These are phyloP conservation scores for Macroglossus sobrinus DNA, from an alignment of 2,113 vertebrate species.

Conservation along the genomic window DNA sequence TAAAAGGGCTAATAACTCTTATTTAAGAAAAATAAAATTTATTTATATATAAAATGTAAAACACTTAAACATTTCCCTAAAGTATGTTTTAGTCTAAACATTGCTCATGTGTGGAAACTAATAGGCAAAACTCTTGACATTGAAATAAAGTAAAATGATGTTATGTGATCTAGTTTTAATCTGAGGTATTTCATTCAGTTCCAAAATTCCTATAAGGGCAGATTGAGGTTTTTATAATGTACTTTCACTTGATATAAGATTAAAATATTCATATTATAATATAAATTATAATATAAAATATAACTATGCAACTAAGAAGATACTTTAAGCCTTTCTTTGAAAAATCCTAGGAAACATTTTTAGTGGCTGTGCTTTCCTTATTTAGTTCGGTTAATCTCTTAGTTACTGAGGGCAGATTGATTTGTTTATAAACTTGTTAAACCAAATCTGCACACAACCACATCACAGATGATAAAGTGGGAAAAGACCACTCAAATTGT, in stretches of 20 bases:
- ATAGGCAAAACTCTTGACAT: not conserved
- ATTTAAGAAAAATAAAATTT: conserved; percentile 39
- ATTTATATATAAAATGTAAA: conserved; percentile 20
- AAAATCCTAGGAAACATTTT: conserved; percentile 8
- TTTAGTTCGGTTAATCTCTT: conserved; percentile 53
- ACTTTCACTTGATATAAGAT: not conserved
- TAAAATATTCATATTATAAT: not conserved
- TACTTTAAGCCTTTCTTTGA: conserved; percentile 55
- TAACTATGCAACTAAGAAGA: not conserved
- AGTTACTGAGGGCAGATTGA: conserved; percentile 55
- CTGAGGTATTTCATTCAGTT: not conserved
- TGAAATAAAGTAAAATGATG: conserved; percentile 6
- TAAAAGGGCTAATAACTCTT: conserved; percentile 1
- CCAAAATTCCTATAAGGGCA: not conserved
- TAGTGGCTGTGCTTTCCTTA: conserved; percentile 16
- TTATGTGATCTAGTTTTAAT: not conserved
- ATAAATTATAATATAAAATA: not conserved
- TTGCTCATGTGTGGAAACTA: conserved; percentile 4
- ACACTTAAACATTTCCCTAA: conserved; percentile 15
- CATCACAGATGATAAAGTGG: conserved; percentile 65
- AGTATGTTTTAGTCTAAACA: not conserved
- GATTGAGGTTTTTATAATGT: not conserved
- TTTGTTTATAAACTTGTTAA: conserved; percentile 72
- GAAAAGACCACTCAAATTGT: conserved; percentile 55
- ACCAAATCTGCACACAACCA: conserved; percentile 54